These are phyloP conservation scores for Stylophora pistillata DNA, from an alignment of 64 coral and sea anemone genomes.

Conservation along the genomic window DNA sequence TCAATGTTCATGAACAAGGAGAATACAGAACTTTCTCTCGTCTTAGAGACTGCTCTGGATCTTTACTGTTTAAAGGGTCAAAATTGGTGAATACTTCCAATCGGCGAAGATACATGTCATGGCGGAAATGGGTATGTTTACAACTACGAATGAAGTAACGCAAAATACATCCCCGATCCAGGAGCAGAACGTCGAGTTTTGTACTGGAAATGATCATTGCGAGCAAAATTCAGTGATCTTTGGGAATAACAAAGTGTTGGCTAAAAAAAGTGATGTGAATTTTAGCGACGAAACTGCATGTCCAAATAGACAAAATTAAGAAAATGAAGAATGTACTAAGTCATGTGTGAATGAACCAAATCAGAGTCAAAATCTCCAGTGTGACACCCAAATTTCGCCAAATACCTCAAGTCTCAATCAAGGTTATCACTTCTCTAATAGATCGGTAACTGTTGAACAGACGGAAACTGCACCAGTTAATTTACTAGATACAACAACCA, in stretches of 20 bases:
- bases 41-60: neutral
- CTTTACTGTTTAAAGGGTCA: neutral
- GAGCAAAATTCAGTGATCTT: neutral
- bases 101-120: neutral
- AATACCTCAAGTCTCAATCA: neutral
- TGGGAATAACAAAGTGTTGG: neutral
- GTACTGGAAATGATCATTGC: neutral
- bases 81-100: neutral
- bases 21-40: neutral
- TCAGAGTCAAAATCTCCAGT: neutral
- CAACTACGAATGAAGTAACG: neutral
- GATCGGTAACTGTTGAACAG: neutral
- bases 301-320: neutral
- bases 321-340: neutral
- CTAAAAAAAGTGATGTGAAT: neutral
- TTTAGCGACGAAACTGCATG: neutral
- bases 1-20: neutral
- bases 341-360: neutral
- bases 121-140: slow-evolving; percentile 1
- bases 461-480: neutral
- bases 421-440: neutral
- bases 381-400: neutral
- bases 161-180: neutral
- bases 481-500: neutral
- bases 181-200: neutral